These are phyloP conservation scores for Danio tinwini DNA, from an alignment of 2,797 vertebrate species.

Conservation along the genomic window DNA sequence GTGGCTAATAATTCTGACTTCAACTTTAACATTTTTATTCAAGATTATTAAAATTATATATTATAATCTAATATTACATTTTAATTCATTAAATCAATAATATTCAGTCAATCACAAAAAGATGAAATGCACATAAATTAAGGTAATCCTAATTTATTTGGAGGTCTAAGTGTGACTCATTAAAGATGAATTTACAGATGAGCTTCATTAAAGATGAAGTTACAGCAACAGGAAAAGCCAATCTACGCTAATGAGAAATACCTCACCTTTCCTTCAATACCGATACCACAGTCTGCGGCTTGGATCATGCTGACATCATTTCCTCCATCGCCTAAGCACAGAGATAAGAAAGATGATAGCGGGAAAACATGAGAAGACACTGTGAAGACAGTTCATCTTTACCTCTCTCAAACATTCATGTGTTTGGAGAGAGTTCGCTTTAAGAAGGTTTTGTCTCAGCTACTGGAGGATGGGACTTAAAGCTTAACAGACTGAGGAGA, in stretches of 20 bases:
- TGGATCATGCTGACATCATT: constrained; percentile 99
- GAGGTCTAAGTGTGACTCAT: background rate
- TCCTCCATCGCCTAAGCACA: constrained; percentile 90
- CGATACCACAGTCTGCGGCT: constrained; percentile 84
- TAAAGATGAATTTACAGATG: background rate
- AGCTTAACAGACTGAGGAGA: constrained; percentile 17
- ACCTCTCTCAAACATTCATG: constrained; percentile 37
- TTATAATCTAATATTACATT: too few relatives aligned
- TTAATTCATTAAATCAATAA: too few relatives aligned
- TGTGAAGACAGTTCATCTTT: constrained; percentile 37
- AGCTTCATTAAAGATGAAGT: too few relatives aligned
- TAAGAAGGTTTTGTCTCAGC: background rate
- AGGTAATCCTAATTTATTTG: background rate
- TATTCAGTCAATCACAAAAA: too few relatives aligned
- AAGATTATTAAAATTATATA: too few relatives aligned
- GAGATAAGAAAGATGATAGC: constrained; percentile 30
- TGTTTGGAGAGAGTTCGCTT: background rate
- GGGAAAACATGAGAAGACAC: constrained; percentile 35
- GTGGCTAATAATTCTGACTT: too few relatives aligned
- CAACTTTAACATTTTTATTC: too few relatives aligned
- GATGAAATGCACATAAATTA: background rate
- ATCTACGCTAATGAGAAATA: background rate
- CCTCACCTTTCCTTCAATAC: constrained; percentile 82
- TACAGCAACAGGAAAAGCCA: background rate
- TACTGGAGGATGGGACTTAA: background rate